Conservation (phyloP, 2,888 invertebrate genomes). For the Drosophila rellima region DNA sequence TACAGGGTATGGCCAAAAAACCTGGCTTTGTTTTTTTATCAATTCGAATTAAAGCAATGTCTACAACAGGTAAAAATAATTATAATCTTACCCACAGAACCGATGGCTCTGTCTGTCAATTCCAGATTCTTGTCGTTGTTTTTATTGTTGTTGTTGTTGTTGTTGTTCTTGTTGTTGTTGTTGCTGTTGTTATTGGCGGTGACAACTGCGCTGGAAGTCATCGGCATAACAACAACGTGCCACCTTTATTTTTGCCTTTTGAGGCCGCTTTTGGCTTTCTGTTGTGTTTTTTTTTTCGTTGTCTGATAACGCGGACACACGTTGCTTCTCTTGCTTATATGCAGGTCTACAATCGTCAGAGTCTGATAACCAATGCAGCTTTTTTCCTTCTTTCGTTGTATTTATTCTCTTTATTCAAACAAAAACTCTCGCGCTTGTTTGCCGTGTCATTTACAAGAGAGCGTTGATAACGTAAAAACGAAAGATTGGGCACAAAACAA, state of each 20-base stretch:
- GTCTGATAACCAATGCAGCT: slow-evolving; percentile 50
- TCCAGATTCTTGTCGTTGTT: slow-evolving; percentile 33
- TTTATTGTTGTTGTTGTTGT: neutral
- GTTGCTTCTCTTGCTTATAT: slow-evolving; percentile 25
- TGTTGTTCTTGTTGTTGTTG: slow-evolving; percentile 7
- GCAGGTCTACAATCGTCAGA: slow-evolving; percentile 34
- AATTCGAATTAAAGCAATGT: slow-evolving; percentile 9
- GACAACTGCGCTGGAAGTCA: slow-evolving; percentile 35
- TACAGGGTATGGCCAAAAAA: too few relatives aligned
- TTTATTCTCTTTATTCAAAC: slow-evolving; percentile 21
- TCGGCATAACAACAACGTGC: slow-evolving; percentile 38
- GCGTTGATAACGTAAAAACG: slow-evolving; percentile 35
- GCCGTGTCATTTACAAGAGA: slow-evolving; percentile 37
- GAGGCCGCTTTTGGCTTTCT: slow-evolving; percentile 45
- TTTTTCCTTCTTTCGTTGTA: slow-evolving; percentile 18
- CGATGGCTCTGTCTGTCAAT: slow-evolving; percentile 39
- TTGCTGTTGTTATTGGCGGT: slow-evolving; percentile 23
- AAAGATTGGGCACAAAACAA: slow-evolving; percentile 32
- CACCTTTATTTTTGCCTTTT: slow-evolving; percentile 36
- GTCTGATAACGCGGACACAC: slow-evolving; percentile 56
- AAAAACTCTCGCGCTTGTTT: slow-evolving; percentile 36
- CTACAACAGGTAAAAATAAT: slow-evolving; percentile 25
- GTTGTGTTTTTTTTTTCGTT: slow-evolving; percentile 29
- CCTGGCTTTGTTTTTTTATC: neutral
- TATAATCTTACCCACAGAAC: slow-evolving; percentile 49